Evolutionary conservation across 2,888 invertebrate genomes (phyloP), one percentile per base, ranked within the genome.

Genomic region (Diloba caeruleocephala): DNA sequence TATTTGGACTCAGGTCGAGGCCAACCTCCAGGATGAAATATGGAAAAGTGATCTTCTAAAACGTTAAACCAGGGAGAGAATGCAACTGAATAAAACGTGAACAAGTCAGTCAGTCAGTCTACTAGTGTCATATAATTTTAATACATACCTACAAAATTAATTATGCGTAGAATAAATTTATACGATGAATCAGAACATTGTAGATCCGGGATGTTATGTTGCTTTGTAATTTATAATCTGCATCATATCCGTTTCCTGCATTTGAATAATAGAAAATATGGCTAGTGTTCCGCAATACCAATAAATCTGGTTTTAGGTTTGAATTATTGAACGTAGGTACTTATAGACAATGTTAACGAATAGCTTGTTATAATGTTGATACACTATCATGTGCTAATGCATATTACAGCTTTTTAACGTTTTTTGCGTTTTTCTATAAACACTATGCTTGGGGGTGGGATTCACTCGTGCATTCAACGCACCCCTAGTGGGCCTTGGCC

Each of bases 231-330:
- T 68, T 68, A 69, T 69, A 72, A 69, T 72, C 69, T 68, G 56
- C 51, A 56, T 58, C 50, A 71, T 59, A 72, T 71, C 63, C 69
- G 63, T 49, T 68, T 72, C 72, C 61, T 45, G 61, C 50, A 46
- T 69, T 71, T 69, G 69, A 69, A 69, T 69, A 54, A 72, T 69
- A 63, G 63, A 72, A 57, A 71, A 72, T 69, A 45, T 72, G 63
- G 69, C 53, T 58, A 58, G 46, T 52, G 52, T 58, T 43, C 54
- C 45, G 51, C 54, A 37, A 54, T 61, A 56, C 60, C 52, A 62
- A 68, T 71, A 71, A 68, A 71, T 57, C 49, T 57, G 62, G 62
- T 61, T 68, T 71, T 67, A 71, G 62, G 57, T 50, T 44, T 68
- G 49, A 68, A 68, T 69, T 55, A 71, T 69, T 67, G 48, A 71